These are phyloP conservation scores for Haplochromis vanheusdeni DNA, from an alignment of 2,113 vertebrate species.

Conservation along the genomic window DNA sequence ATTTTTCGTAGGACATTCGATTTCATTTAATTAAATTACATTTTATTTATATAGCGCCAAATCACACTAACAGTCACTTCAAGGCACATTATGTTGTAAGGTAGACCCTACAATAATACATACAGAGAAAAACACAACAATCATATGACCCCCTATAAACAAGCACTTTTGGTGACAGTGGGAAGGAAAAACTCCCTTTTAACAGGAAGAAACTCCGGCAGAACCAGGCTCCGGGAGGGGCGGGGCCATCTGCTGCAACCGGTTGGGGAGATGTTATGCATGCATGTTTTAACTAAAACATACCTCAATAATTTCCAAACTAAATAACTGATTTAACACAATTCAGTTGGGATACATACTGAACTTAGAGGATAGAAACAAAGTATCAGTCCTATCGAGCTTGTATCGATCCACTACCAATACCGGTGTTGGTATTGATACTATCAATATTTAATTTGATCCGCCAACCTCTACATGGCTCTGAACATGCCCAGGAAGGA, in stretches of 20 bases:
- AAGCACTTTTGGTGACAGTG: not conserved
- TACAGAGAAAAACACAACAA: not conserved
- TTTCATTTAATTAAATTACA: not conserved
- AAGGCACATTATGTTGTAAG: not conserved
- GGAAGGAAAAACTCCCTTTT: not conserved
- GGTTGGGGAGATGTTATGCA: not conserved
- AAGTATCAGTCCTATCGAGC: not conserved
- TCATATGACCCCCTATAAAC: not conserved
- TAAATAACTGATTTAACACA: not conserved
- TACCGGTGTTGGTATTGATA: not conserved
- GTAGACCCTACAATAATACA: not conserved
- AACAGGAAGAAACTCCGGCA: not conserved
- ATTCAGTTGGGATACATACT: not conserved
- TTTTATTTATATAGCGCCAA: not conserved
- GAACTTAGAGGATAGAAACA: not conserved
- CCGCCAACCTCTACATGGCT: not conserved
- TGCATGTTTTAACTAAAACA: not conserved
- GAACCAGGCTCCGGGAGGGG: not conserved
- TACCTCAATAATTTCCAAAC: not conserved
- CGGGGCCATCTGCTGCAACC: rapidly evolving
- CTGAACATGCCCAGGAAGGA: not conserved
- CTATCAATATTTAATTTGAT: not conserved
- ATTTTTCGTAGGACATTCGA: not conserved
- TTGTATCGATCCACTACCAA: not conserved
- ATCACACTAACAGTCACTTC: not conserved